phyloP scores from a whole-genome alignment of 2,113 vertebrate species.

The Fregetta grallaria region DNA sequence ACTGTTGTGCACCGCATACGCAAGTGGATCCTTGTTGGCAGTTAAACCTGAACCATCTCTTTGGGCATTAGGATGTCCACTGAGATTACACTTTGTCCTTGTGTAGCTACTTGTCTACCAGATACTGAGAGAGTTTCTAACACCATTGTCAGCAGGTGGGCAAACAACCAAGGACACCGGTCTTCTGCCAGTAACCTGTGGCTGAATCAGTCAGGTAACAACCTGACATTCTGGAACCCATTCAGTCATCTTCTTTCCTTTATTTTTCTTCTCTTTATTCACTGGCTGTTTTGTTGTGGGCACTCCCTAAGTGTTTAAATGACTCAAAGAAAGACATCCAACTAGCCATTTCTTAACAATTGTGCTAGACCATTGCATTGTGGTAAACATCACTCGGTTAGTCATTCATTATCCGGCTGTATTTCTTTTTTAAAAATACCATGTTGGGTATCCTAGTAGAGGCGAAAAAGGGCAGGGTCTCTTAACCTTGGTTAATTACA shows the following conservation, averaged over 20 bases:
- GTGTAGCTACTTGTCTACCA: neutral
- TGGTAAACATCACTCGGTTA: neutral
- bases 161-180: neutral
- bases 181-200: neutral
- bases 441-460: neutral
- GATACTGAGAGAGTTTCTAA: neutral
- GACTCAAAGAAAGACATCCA: neutral
- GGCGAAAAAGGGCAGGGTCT: neutral
- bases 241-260: neutral
- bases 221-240: neutral
- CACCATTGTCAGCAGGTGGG: fast-evolving
- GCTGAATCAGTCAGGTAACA: neutral
- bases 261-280: neutral
- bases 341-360: neutral
- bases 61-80: neutral
- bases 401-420: neutral
- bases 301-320: neutral
- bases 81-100: neutral
- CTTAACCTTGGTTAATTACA: neutral
- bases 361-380: neutral
- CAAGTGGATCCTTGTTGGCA: neutral
- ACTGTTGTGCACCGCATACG: fast-evolving
- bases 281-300: neutral
- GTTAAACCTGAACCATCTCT: neutral
- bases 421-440: neutral